Evolutionary conservation across 2,888 invertebrate species (phyloP), one percentile per base, ranked within the genome.

Genomic region (Idaea biselata): DNA sequence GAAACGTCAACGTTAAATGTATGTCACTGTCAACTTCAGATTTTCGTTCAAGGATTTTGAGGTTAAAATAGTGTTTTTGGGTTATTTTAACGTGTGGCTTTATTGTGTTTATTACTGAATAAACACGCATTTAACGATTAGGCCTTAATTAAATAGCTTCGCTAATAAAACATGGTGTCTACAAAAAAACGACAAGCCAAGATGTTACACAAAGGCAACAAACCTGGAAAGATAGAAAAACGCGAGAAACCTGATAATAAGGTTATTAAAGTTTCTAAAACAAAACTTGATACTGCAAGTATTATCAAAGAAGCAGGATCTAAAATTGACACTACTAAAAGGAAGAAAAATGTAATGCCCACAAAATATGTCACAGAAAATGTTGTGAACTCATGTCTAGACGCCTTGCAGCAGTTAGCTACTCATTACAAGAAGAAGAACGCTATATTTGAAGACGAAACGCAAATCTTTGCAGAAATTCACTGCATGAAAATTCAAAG

Each of bases 401-500:
- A 68, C 63, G 89, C 89, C 16, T 73, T 92, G 58, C 76, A 85
- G 60, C 79, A 86, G 65, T 70, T 91, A 63, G 70, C 79, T 16
- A 68, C 69, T 33, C 76, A 80, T 60, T 76, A 82, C 56, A 84
- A 82, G 64, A 86, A 87, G 57, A 89, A 86, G 63, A 91, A 90
- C 66, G 74, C 79, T n/a, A 81, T 95, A 56, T 94, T 95, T 71
- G 90, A 93, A 18, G 93, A 91, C 55, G 94, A 94, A 69, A 85
- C 89, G 63, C 91, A 93, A 14, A 87, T 95, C 74, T 94, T 94
- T 77, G 83, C 94, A 59, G 94, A 94, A 86, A 86, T 95, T 25
- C 90, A 89, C 31, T 93, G 94, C 64, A 93, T 95, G 54, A 96
- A 95, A 88, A 94, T 96, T 61, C 94, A 95, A 32, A 93, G 93